phyloP scores from a whole-genome alignment of 2,113 vertebrate species.

The Myiopsitta monachus region DNA sequence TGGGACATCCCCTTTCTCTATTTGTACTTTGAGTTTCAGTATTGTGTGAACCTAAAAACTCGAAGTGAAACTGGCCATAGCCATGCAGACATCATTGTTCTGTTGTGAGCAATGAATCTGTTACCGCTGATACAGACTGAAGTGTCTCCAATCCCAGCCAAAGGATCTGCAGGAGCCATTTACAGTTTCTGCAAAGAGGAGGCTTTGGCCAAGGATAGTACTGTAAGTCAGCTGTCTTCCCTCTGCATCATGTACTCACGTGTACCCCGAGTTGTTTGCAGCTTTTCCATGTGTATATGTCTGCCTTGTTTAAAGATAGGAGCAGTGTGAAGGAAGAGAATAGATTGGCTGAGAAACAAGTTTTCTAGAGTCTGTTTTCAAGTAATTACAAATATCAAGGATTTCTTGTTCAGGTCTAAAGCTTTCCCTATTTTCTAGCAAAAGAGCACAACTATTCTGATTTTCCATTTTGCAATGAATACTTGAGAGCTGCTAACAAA shows the following conservation, averaged over 20 bases:
- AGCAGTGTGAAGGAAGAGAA: not conserved
- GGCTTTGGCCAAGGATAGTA: not conserved
- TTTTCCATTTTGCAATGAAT: not conserved
- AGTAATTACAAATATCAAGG: not conserved
- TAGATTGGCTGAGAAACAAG: not conserved
- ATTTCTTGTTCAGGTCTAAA: not conserved
- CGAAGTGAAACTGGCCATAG: slow-evolving; percentile 18
- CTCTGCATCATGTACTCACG: fast-evolving
- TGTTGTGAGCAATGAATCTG: not conserved
- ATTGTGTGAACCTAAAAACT: not conserved
- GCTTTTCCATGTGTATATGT: fast-evolving
- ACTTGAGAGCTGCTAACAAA: not conserved
- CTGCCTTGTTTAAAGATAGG: not conserved
- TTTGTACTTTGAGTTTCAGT: slow-evolving; percentile 38
- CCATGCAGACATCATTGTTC: not conserved
- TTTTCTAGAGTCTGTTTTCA: not conserved
- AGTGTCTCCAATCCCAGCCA: not conserved
- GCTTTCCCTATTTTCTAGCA: not conserved
- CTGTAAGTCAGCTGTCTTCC: not conserved
- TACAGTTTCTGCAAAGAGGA: not conserved
- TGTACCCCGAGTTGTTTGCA: fast-evolving
- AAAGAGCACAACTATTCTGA: not conserved
- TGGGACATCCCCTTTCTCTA: slow-evolving; percentile 37
- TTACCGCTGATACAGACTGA: not conserved
- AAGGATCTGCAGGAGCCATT: not conserved